phyloP scores from a whole-genome alignment of 2,113 vertebrate species.

The Eurypyga helias region DNA sequence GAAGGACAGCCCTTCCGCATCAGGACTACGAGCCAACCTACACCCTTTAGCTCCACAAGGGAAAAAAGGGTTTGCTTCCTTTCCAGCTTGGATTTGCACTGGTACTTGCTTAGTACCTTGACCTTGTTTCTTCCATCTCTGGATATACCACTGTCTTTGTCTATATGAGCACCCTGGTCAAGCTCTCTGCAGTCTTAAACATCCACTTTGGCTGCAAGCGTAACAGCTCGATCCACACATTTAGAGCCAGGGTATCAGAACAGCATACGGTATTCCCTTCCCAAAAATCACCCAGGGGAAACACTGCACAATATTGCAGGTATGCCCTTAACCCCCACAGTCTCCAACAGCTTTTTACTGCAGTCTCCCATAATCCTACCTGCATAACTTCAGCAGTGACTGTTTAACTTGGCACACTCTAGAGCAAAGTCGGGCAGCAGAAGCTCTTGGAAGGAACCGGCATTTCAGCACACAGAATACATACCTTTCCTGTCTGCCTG shows the following conservation, averaged over 20 bases:
- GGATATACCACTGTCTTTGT: not conserved
- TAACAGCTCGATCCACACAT: not conserved
- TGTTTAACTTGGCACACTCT: not conserved
- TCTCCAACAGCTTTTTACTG: not conserved
- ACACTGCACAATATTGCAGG: not conserved
- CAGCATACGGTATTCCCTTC: fast-evolving
- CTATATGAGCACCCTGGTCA: not conserved
- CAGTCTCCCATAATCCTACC: not conserved
- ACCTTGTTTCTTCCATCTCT: not conserved
- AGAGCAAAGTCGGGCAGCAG: not conserved
- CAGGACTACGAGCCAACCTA: not conserved
- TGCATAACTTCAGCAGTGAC: not conserved
- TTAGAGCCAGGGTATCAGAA: not conserved
- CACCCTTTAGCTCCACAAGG: not conserved
- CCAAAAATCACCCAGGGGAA: not conserved
- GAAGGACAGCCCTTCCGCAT: not conserved
- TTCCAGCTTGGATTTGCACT: not conserved
- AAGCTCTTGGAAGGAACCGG: fast-evolving
- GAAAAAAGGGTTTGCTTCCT: not conserved
- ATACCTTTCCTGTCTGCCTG: conserved; percentile 86
- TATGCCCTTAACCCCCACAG: not conserved
- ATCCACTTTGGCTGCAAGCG: fast-evolving
- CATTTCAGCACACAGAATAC: fast-evolving
- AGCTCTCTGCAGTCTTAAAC: not conserved
- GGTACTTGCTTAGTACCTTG: fast-evolving